A percentile compares a stretch with the other conserved stretches of the same genome.
These are phyloP conservation scores for Psephotus haematonotus DNA, from an alignment of 2,113 vertebrate genomes.

Conservation along the genomic window DNA sequence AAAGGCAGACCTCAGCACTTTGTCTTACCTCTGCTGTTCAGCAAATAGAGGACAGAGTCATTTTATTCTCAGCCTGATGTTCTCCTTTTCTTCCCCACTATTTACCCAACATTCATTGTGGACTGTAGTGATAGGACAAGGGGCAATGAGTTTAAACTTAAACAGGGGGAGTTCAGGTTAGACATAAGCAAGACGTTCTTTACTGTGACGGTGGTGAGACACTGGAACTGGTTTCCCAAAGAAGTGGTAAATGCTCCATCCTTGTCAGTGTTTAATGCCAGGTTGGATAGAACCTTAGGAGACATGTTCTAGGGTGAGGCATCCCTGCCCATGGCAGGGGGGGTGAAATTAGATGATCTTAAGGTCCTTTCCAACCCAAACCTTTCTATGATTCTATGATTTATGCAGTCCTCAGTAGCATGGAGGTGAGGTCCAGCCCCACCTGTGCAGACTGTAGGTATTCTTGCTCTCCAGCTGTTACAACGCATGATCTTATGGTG, in stretches of 20 bases:
- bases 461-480: neutral
- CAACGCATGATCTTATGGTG: neutral
- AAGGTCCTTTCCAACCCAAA: neutral
- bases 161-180: neutral
- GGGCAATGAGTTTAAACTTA: neutral
- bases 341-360: neutral
- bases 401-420: neutral
- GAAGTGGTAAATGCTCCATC: neutral
- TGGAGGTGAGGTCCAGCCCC: neutral
- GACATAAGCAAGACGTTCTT: neutral
- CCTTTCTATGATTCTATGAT: neutral
- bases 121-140: neutral
- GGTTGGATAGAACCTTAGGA: neutral
- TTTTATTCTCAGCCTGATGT: neutral
- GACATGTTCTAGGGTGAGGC: neutral
- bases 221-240: neutral
- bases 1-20: neutral
- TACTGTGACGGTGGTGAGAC: neutral
- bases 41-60: neutral
- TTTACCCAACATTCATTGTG: neutral
- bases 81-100: neutral
- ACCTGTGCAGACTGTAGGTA: neutral
- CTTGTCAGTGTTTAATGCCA: neutral
- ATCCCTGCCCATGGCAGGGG: neutral
- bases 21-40: neutral